Percentiles rank a stretch among this genome's conserved stretches.
phyloP scores from a whole-genome alignment of 1,140 invertebrate species.

The Episyrphus balteatus region DNA sequence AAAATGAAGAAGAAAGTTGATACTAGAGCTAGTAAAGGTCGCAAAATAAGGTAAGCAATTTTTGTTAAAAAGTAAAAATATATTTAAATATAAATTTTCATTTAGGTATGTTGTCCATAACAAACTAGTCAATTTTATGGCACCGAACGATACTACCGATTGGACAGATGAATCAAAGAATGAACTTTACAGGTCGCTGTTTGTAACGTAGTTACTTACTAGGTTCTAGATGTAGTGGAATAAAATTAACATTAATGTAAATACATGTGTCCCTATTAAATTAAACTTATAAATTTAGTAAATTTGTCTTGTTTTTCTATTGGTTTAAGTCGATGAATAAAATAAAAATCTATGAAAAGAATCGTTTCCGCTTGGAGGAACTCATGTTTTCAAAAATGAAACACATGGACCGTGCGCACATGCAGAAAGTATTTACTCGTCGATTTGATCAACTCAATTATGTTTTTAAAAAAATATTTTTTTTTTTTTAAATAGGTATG shows the following conservation, averaged over 20 bases:
- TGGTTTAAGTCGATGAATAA: too few relatives aligned
- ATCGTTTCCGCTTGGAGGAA: too few relatives aligned
- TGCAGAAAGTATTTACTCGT: too few relatives aligned
- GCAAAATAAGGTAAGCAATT: constrained; percentile 55
- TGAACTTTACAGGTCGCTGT: constrained; percentile 74
- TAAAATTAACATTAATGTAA: constrained; percentile 2
- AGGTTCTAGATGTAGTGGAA: constrained; percentile 32
- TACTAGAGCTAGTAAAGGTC: constrained; percentile 83
- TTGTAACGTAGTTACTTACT: constrained; percentile 52
- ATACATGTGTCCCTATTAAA: too few relatives aligned
- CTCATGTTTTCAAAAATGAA: too few relatives aligned
- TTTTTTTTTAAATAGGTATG: too few relatives aligned
- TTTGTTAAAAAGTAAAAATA: background rate
- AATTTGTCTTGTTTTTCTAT: too few relatives aligned
- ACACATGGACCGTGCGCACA: too few relatives aligned
- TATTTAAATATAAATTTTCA: constrained; percentile 1
- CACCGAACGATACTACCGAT: constrained; percentile 54
- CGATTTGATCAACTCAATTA: too few relatives aligned
- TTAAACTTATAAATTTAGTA: too few relatives aligned
- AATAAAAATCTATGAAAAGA: too few relatives aligned
- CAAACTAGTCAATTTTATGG: constrained; percentile 91
- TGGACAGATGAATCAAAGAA: constrained; percentile 69
- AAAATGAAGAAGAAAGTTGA: constrained; percentile 87
- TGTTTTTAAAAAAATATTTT: too few relatives aligned
- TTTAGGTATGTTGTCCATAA: constrained; percentile 72